Base-by-base conservation (phyloP, 2,113 vertebrate genomes). In the Albula glossodonta region DNA sequence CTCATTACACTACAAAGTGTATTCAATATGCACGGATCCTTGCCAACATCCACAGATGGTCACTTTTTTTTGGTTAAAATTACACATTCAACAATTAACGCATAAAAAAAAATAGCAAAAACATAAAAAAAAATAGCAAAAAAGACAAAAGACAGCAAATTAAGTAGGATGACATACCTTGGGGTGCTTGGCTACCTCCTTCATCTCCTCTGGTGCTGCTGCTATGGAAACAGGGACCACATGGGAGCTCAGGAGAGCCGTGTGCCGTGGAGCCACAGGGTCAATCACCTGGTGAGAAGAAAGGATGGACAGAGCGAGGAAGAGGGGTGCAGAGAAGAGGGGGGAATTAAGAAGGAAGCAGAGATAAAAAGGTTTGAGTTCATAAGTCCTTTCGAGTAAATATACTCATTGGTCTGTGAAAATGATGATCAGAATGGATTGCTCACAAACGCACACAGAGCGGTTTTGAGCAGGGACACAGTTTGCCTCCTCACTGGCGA, bases 121-220 rank as follows among this genome's bases (percentile, higher is more conserved):
- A 9, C 22, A 5, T 10, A 48, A 49, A 41, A 78, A 4, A 49
- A 2, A 19, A 7, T 41, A 4, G 25, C 25, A 78, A 17, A 78
- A 78, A 41, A 8, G 10, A 31, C 41, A 78, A 78, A 78, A 11
- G 15, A 79, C 9, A 50, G 10, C 78, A 15, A 11, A 49, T 50
- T 17, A 25, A 50, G 50, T 25, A 50, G 1, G 15, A 74, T 3
- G 5, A 11, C 4, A 11, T 90, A 99, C 98, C 97, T 99, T 99
- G 1, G 98, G 98, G 90, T 99, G 98, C 88, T 96, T 99, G 90
- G 97, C 96, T 9, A 97, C 97, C 93, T 99, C 97, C 85, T 97
- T 98, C 96, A 96, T 94, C 85, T 97, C 96, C 91, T 98, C 98
- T 85, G 89, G 90, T 52, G 97, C 98, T 83, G 96, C 97, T 19